phyloP scores from a whole-genome alignment of 2,797 vertebrate species.

The Odontamblyopus lacepedii region DNA sequence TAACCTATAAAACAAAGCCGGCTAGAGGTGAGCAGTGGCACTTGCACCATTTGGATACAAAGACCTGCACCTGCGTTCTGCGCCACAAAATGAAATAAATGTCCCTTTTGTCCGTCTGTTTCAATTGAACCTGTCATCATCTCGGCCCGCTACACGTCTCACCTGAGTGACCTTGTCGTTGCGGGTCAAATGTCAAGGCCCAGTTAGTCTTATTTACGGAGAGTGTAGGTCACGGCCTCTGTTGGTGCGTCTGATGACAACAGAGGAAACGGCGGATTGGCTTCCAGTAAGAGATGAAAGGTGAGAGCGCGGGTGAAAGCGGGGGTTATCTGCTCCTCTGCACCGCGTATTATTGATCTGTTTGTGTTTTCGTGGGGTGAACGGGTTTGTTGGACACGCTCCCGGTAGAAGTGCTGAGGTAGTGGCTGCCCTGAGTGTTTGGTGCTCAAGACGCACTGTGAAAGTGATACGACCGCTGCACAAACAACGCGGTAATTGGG shows the following conservation, averaged over 20 bases:
- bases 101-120: slow-evolving; percentile 17
- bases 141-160: slow-evolving; percentile 30
- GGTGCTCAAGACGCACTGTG: slow-evolving; percentile 12
- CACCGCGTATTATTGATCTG: slow-evolving; percentile 66
- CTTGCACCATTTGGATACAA: background rate
- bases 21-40: background rate
- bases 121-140: slow-evolving; percentile 18
- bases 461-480: slow-evolving; percentile 17
- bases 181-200: slow-evolving; percentile 56
- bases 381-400: slow-evolving; percentile 69
- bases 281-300: slow-evolving; percentile 76
- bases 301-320: slow-evolving; percentile 68
- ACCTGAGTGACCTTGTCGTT: slow-evolving; percentile 42
- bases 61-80: background rate
- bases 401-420: slow-evolving; percentile 72
- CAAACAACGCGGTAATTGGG: slow-evolving; percentile 42
- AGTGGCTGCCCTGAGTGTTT: slow-evolving; percentile 50
- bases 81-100: background rate
- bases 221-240: slow-evolving; percentile 53
- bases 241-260: slow-evolving; percentile 62
- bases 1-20: background rate
- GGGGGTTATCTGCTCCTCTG: slow-evolving; percentile 66
- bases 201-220: slow-evolving; percentile 59
- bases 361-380: slow-evolving; percentile 70
- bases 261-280: slow-evolving; percentile 68